phyloP scores from a whole-genome alignment of 2,888 invertebrate genomes.

The Pomacea canaliculata region DNA sequence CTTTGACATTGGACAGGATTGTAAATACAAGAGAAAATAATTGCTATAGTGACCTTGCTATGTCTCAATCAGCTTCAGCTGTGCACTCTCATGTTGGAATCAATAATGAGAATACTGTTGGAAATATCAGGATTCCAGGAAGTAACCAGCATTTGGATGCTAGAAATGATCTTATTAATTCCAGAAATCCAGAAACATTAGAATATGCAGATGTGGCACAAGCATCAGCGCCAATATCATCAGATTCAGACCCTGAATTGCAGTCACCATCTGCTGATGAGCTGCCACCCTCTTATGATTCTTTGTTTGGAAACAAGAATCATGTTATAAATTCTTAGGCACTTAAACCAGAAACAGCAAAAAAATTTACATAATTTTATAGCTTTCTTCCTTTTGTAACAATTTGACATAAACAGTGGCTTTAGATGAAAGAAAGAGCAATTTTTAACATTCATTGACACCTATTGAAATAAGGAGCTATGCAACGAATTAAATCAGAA shows the following conservation, averaged over 20 bases:
- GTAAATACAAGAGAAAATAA: not conserved
- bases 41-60: not conserved
- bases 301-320: not conserved
- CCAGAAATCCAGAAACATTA: too few relatives aligned
- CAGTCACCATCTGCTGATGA: not conserved
- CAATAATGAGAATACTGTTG: too few relatives aligned
- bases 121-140: not conserved
- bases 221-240: not conserved
- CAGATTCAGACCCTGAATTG: not conserved
- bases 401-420: too few relatives aligned
- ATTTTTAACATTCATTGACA: too few relatives aligned
- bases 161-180: not conserved
- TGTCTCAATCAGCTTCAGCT: not conserved
- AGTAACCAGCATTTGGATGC: not conserved
- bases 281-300: conserved; percentile 1
- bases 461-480: too few relatives aligned
- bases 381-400: too few relatives aligned
- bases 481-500: too few relatives aligned
- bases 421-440: too few relatives aligned
- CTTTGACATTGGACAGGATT: not conserved
- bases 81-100: not conserved
- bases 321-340: too few relatives aligned
- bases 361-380: too few relatives aligned
- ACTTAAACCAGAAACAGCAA: too few relatives aligned
- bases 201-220: not conserved